Percentiles rank a stretch among this genome's conserved stretches.
Conservation (phyloP, 2,113 vertebrate genomes). For the Nothobranchius furzeri region DNA sequence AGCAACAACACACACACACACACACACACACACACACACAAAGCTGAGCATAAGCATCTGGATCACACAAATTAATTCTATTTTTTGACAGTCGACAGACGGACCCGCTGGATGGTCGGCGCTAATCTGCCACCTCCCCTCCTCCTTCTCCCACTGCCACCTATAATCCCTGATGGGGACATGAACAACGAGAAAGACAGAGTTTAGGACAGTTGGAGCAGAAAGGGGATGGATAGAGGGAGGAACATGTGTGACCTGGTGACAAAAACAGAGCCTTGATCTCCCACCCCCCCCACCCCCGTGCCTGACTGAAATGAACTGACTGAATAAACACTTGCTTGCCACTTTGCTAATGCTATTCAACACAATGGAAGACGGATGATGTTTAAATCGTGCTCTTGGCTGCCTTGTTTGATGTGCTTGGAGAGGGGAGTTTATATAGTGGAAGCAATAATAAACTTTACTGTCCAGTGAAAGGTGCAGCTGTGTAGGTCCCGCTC, state of each 20-base stretch:
- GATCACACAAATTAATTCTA: constrained; percentile 72
- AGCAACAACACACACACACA: constrained; percentile 43
- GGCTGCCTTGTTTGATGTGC: constrained; percentile 60
- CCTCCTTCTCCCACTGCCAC: constrained; percentile 49
- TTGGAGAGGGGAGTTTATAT: constrained; percentile 29
- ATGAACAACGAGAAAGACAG: constrained; percentile 30
- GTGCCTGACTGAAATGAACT: constrained; percentile 50
- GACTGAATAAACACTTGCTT: constrained; percentile 66
- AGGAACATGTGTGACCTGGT: constrained; percentile 51
- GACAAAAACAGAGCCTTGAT: constrained; percentile 55
- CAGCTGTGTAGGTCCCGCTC: constrained; percentile 28
- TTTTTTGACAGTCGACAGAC: constrained; percentile 74
- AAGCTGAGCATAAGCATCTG: constrained; percentile 70
- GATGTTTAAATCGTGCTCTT: constrained; percentile 51
- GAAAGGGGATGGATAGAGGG: constrained; percentile 10
- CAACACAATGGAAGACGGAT: constrained; percentile 56
- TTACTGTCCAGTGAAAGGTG: constrained; percentile 31
- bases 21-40: constrained; percentile 17
- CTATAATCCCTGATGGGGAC: constrained; percentile 68
- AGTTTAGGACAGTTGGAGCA: constrained; percentile 29
- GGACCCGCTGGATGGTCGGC: constrained; percentile 55
- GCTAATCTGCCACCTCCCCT: constrained; percentile 71
- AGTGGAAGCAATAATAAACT: constrained; percentile 61
- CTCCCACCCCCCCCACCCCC: constrained; percentile 42
- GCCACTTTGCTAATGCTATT: constrained; percentile 59